Evolutionary conservation across 2,888 invertebrate genomes (phyloP).

Genomic region (Sceliomorpha sp.): DNA sequence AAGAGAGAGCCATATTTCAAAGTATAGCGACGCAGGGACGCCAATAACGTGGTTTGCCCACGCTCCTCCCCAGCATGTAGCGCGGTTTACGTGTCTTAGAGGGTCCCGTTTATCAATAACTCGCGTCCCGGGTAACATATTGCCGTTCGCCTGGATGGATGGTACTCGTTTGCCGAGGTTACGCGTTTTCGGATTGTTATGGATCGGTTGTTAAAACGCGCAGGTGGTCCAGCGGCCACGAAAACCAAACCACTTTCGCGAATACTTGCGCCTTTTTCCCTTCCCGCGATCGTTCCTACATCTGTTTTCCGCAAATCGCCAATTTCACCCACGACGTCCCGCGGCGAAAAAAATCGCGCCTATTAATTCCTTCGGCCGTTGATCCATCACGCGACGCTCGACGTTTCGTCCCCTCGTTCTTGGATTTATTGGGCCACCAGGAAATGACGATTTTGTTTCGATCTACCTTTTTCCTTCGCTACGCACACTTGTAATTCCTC

Average conservation of each 20-base stretch:
- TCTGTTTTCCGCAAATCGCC: slow-evolving; percentile 53
- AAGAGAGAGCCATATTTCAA: slow-evolving; percentile 31
- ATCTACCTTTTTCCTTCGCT: slow-evolving; percentile 16
- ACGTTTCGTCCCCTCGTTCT: slow-evolving; percentile 48
- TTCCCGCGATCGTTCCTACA: slow-evolving; percentile 34
- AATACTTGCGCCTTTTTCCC: slow-evolving; percentile 19
- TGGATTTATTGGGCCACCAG: slow-evolving; percentile 57
- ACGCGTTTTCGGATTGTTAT: slow-evolving; percentile 65
- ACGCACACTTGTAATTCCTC: slow-evolving; percentile 20
- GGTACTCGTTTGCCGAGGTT: slow-evolving; percentile 70
- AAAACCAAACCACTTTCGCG: slow-evolving; percentile 24
- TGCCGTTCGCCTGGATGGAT: slow-evolving; percentile 66
- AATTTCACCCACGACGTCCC: slow-evolving; percentile 45
- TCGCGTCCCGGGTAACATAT: slow-evolving; percentile 63
- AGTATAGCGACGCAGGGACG: slow-evolving; percentile 29
- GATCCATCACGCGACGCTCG: slow-evolving; percentile 51
- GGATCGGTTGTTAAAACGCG: slow-evolving; percentile 65
- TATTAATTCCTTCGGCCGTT: slow-evolving; percentile 58
- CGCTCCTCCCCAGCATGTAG: slow-evolving; percentile 21
- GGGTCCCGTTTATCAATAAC: slow-evolving; percentile 63
- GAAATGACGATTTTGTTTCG: slow-evolving; percentile 61
- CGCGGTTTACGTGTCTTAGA: slow-evolving; percentile 49
- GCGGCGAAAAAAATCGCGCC: slow-evolving; percentile 52
- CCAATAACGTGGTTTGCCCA: slow-evolving; percentile 43
- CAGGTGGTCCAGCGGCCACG: slow-evolving; percentile 36